Conservation (phyloP, 1,140 invertebrate genomes). For the Glossosoma conforme region DNA sequence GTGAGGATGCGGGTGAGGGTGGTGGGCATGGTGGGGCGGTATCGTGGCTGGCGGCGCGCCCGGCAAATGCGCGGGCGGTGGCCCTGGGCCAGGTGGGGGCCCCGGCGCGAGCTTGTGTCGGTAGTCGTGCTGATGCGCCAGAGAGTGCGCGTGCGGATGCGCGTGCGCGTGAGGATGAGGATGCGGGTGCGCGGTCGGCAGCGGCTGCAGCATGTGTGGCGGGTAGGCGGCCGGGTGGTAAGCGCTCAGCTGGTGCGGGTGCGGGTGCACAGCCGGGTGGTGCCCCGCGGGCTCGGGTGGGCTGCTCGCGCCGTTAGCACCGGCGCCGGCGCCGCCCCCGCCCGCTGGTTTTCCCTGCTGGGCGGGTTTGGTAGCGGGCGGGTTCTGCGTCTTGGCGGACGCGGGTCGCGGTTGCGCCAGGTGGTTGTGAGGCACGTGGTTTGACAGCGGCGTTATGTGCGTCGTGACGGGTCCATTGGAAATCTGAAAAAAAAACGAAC, state of each 20-base stretch:
- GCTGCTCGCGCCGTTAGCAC: constrained; percentile 24
- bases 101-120: constrained; percentile 42
- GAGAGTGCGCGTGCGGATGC: constrained; percentile 18
- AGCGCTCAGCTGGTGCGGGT: constrained; percentile 19
- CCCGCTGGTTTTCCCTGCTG: constrained; percentile 29
- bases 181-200: constrained; percentile 29
- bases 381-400: constrained; percentile 30
- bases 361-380: constrained; percentile 23
- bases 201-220: constrained; percentile 21
- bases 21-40: constrained; percentile 16
- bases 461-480: constrained; percentile 33
- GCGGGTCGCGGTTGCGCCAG: constrained; percentile 28
- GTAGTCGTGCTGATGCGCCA: constrained; percentile 37
- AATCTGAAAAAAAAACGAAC: constrained; percentile 31
- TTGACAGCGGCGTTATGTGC: constrained; percentile 32
- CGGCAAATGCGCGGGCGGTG: constrained; percentile 1
- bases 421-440: constrained; percentile 30
- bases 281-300: constrained; percentile 9
- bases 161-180: constrained; percentile 27
- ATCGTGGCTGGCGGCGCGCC: constrained; percentile 14
- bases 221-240: constrained; percentile 25
- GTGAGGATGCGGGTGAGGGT: constrained; percentile 10
- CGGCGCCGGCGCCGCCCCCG: too few relatives aligned
- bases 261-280: constrained; percentile 2
- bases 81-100: constrained; percentile 25